Base-by-base conservation (phyloP, 2,113 vertebrate species). In the Oriolus oriolus region DNA sequence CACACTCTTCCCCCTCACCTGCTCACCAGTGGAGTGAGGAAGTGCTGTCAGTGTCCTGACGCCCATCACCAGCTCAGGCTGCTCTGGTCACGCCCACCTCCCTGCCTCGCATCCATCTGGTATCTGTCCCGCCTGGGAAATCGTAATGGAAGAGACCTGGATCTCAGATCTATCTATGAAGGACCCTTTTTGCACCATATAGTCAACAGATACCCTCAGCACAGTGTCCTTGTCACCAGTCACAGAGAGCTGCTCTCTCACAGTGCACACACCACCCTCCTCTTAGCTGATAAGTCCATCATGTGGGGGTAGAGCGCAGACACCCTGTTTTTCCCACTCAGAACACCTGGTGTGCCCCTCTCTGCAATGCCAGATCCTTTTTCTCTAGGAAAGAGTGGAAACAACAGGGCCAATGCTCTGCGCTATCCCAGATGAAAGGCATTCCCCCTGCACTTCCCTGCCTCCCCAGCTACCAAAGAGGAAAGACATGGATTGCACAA, bases 11-110 rank as follows among this genome's bases (percentile, higher is more conserved):
- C 41, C 27, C 39, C 20, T 60, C 54, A 52, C 54, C 44, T n/a
- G 53, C 69, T 30, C 53, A 26, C 18, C 47, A 7, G 30, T 27
- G 47, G 28, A 19, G 71, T 35, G 63, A 61, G 45, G 71, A 54
- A 11, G 30, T 16, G 64, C 71, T 83, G 21, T 10, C 49, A 9
- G 37, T 4, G 2, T 37, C 70, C 81, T 19, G 15, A 35, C 26
- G 41, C 2, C 21, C 35, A 5, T 23, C 42, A 18, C 13, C 39
- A 59, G 6, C 26, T 35, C 87, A 54, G 17, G 59, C 22, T 73
- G 50, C 37, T 69, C 50, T 74, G 50, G 19, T 8, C 0, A 0
- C 4, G 53, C 33, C 31, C n/a, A 30, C 3, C 30, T 71, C 64
- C 37, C 44, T 30, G 37, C 26, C 30, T 10, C 1, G 1, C 28